Percentiles rank a stretch among this genome's conserved stretches.
Evolutionary conservation across 1,140 invertebrate genomes (phyloP).

Genomic region (Pseudoatta argentina): DNA sequence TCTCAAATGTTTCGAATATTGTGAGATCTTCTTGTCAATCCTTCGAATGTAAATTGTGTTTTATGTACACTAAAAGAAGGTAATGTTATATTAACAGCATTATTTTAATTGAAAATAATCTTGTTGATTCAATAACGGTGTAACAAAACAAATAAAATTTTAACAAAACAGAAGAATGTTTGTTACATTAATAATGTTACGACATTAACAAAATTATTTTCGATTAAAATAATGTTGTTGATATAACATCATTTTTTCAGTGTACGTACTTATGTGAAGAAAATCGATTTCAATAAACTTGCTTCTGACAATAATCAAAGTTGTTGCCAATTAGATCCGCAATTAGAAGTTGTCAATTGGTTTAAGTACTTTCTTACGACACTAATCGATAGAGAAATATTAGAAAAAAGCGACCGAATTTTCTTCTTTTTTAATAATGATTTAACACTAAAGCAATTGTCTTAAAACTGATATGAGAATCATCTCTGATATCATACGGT

Average conservation of each 20-base stretch:
- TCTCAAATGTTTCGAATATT: background rate
- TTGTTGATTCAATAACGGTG: no score
- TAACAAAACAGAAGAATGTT: no score
- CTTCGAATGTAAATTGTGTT: no score
- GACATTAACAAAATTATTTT: no score
- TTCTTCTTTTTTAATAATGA: background rate
- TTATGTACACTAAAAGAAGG: no score
- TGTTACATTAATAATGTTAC: no score
- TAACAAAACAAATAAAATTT: no score
- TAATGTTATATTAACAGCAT: no score
- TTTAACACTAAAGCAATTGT: background rate
- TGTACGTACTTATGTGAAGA: background rate
- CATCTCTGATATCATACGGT: background rate
- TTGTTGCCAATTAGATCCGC: background rate
- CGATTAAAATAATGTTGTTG: no score
- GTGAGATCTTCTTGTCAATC: background rate
- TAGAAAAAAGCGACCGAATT: background rate
- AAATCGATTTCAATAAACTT: background rate
- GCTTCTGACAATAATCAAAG: background rate
- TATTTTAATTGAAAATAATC: no score
- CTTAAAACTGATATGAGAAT: constrained; percentile 9
- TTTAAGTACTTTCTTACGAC: background rate
- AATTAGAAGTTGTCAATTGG: background rate
- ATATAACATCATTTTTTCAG: no score
- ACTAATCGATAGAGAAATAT: background rate